Percentiles rank a stretch among this genome's conserved stretches.
These are phyloP conservation scores for Melanocharis versteri DNA, from an alignment of 2,113 vertebrate species.

Conservation along the genomic window DNA sequence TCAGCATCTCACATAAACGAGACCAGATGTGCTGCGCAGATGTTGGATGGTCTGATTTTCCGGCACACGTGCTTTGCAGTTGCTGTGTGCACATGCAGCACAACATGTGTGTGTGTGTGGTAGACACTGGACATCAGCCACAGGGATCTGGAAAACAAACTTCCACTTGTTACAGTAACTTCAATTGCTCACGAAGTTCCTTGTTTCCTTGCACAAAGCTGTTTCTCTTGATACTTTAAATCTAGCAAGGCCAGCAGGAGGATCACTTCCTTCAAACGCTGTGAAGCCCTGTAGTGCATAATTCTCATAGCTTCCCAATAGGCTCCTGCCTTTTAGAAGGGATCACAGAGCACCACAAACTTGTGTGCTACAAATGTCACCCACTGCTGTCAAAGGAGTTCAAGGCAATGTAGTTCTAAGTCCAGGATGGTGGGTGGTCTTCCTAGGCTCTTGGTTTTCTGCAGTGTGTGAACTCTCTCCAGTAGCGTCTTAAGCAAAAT, in stretches of 20 bases:
- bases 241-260: background rate
- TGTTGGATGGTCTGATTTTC: background rate
- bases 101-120: background rate
- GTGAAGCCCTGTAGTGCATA: background rate
- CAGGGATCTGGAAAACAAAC: background rate
- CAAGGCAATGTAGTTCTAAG: background rate
- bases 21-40: conserved; percentile 2
- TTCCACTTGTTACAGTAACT: conserved; percentile 1
- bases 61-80: background rate
- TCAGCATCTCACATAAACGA: background rate
- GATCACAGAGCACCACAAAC: background rate
- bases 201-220: background rate
- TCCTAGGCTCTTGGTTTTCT: background rate
- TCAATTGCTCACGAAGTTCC: background rate
- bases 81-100: background rate
- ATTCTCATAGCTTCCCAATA: background rate
- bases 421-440: background rate
- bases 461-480: background rate
- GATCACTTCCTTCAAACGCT: background rate
- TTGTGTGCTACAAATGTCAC: background rate
- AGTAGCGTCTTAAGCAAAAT: background rate
- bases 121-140: background rate
- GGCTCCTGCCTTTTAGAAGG: background rate
- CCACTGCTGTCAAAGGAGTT: background rate
- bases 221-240: background rate